Evolutionary conservation across 2,797 vertebrate genomes (phyloP), one percentile per base, ranked within the genome.

Genomic region (Platyrinchus mystaceus): DNA sequence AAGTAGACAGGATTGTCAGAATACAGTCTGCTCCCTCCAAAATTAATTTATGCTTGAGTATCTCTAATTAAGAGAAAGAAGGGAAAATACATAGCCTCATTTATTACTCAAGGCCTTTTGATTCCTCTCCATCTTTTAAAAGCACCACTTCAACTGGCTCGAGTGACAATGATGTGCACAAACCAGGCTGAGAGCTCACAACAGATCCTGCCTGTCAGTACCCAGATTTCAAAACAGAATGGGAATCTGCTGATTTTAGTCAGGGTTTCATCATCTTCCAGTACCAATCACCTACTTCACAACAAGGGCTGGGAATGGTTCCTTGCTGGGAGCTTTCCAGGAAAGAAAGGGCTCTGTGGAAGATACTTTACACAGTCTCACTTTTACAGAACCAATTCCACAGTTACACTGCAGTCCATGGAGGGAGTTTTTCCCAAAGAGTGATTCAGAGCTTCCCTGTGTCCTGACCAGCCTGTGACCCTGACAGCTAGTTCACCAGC

Each of bases 21-120:
- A 95, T 91, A 96, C 75, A 95, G 84, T 94, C 81, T 88, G 56
- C 90, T 81, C 93, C 96, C 90, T 96, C 62, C 56, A 91, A 90
- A 96, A 97, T 93, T 91, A 94, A 95, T 93, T 97, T 96, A 93
- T 19, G 67, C 87, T 95, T 69, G 79, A 96, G 34, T 94, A 96
- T 28, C 55, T 70, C 70, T 46, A 77, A 94, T 94, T 87, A 77
- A 76, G 27, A 39, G 4, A 6, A 32, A 59, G 60, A 46, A 20
- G n/a, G 21, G 44, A 87, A 93, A 94, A 95, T 52, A 83, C 36
- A 82, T 32, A 60, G 69, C 53, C 28, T 83, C 62, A 32, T 82
- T 1, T 73, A 58, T 53, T 82, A 86, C 52, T 79, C 71, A 66
- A 71, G 70, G 67, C 50, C 36, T 71, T 69, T 64, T 74, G 71